Conservation (phyloP, 2,113 vertebrate species). For the Hyperopisus bebe region DNA sequence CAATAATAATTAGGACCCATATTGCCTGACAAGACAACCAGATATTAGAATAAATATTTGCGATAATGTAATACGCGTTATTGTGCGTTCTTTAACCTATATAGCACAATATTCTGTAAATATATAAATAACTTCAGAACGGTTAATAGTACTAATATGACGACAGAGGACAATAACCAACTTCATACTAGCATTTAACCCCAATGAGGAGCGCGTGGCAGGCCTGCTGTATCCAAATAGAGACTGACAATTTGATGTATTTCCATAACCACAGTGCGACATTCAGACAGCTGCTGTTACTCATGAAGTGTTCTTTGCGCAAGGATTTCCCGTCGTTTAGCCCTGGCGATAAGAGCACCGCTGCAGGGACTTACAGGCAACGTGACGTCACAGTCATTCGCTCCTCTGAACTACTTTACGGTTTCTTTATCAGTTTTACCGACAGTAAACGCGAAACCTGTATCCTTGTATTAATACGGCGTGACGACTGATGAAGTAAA, state of each 20-base stretch:
- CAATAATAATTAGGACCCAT: not conserved
- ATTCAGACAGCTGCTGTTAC: not conserved
- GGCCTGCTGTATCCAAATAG: not conserved
- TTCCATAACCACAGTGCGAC: constrained; percentile 1
- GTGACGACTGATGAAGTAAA: not conserved
- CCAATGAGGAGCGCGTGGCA: not conserved
- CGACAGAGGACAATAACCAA: not conserved
- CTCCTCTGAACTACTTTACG: constrained; percentile 1
- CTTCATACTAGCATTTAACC: not conserved
- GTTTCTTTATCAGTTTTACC: not conserved
- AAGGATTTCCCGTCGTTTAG: constrained; percentile 12
- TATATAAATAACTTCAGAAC: not conserved
- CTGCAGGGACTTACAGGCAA: constrained; percentile 7
- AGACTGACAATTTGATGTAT: not conserved
- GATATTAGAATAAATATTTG: not conserved
- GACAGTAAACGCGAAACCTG: not conserved
- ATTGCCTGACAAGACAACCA: not conserved
- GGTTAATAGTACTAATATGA: not conserved
- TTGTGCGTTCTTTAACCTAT: not conserved
- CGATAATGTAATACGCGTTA: not conserved
- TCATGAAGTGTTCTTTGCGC: not conserved
- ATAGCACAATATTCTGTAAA: not conserved
- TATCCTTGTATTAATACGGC: not conserved
- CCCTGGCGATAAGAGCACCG: not conserved
- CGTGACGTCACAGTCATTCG: constrained; percentile 12